phyloP scores from a whole-genome alignment of 1,140 invertebrate species.

The Bursaphelenchus mucronatus region DNA sequence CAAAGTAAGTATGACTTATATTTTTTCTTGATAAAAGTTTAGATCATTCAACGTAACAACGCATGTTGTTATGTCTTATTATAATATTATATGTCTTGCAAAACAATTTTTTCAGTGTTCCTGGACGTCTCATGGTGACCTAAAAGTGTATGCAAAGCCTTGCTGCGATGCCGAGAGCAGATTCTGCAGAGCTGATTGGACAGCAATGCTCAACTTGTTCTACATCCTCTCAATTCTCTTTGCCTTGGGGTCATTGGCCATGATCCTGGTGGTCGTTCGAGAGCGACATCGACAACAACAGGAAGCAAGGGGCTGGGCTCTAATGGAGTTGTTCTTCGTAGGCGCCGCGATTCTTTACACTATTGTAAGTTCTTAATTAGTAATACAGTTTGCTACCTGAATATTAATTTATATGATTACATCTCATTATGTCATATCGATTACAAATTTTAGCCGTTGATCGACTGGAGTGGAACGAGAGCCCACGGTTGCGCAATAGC shows the following conservation, averaged over 20 bases:
- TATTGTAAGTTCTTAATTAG: conserved; percentile 69
- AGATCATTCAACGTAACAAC: neutral
- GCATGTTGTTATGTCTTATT: neutral
- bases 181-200: conserved; percentile 16
- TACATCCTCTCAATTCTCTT: conserved; percentile 40
- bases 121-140: conserved; percentile 40
- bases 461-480: conserved; percentile 75
- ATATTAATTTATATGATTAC: neutral
- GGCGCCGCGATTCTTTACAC: conserved; percentile 78
- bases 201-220: conserved; percentile 30
- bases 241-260: conserved; percentile 38
- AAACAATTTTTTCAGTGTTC: conserved; percentile 42
- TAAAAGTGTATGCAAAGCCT: conserved; percentile 31
- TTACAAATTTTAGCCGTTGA: conserved; percentile 69
- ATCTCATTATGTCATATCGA: neutral
- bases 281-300: conserved; percentile 51
- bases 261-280: conserved; percentile 45
- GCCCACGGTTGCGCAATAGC: conserved; percentile 72
- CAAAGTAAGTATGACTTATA: conserved; percentile 31
- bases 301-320: conserved; percentile 81
- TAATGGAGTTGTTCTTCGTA: conserved; percentile 77
- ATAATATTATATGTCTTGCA: neutral
- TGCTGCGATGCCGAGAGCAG: conserved; percentile 27
- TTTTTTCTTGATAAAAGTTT: neutral
- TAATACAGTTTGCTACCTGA: neutral